Percentiles rank a stretch among this genome's conserved stretches.
These are phyloP conservation scores for Halocynthia roretzi DNA, from an alignment of 23 tunicate species.

Conservation along the genomic window DNA sequence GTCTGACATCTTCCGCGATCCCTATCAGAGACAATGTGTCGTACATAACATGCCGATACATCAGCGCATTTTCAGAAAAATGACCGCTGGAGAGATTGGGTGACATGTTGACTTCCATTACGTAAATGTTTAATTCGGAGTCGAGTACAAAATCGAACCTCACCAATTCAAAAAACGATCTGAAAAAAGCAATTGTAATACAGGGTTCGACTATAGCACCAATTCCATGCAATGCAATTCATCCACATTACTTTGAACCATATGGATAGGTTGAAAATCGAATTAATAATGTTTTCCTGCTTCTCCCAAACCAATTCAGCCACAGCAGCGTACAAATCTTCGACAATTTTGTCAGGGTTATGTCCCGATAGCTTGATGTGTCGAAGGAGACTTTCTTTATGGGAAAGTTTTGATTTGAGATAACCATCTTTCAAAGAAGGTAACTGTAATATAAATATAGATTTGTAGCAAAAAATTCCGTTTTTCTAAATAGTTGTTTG, in stretches of 20 bases:
- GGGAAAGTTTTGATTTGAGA: slow-evolving; percentile 38
- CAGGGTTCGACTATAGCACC: neutral
- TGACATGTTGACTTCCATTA: slow-evolving; percentile 97
- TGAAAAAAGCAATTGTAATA: neutral
- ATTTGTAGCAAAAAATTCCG: neutral
- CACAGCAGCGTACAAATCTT: slow-evolving; percentile 53
- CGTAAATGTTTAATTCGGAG: slow-evolving; percentile 48
- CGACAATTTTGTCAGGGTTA: slow-evolving; percentile 21
- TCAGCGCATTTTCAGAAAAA: slow-evolving; percentile 52
- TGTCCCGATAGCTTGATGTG: slow-evolving; percentile 23
- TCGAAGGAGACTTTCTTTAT: slow-evolving; percentile 31
- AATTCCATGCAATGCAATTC: neutral
- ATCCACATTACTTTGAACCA: slow-evolving; percentile 19
- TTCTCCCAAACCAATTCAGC: slow-evolving; percentile 55
- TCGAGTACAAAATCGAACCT: slow-evolving; percentile 95
- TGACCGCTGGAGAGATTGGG: slow-evolving; percentile 91
- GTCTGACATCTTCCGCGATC: neutral
- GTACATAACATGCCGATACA: slow-evolving; percentile 76
- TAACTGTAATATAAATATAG: slow-evolving; percentile 16
- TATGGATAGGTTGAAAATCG: slow-evolving; percentile 12
- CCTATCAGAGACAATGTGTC: slow-evolving; percentile 60
- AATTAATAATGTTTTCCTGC: slow-evolving; percentile 27
- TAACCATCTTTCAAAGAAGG: slow-evolving; percentile 49
- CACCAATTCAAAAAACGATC: slow-evolving; percentile 78
- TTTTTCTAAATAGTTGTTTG: neutral